Evolutionary conservation across 64 coral and sea anemone genomes (phyloP), one percentile per base, ranked within the genome.

Genomic region (Orbicella faveolata): DNA sequence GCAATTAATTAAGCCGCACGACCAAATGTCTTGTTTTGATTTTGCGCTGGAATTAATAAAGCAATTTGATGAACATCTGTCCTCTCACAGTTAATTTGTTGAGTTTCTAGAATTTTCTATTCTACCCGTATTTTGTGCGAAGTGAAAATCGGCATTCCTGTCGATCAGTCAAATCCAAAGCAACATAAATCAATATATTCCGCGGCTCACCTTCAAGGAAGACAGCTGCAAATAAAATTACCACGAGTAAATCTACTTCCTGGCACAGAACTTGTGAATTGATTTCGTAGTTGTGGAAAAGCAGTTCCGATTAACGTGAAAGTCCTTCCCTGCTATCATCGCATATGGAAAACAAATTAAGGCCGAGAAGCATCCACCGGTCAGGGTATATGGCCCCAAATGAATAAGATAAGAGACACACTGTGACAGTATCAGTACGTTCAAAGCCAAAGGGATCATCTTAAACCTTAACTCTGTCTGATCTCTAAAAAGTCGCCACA

Each of bases 391-490:
- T 52, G 82, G 4, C 39, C 52, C 26, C 35, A 36, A 72, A 51
- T 34, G 41, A 85, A 85, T 44, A 48, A 23, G 82, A 85, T 85
- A 72, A 73, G 39, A 30, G 75, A 53, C 33, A 3, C 30, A 30
- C 30, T 30, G 30, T 30, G 30, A 30, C 67, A n/a, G 67, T 66
- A 33, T 21, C 44, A 48, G 55, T 59, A 72, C n/a, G 52, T 52
- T 30, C 65, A 73, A 85, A 72, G 37, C 36, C 65, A 16, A 12
- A 25, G 15, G 41, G 65, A 85, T 72, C 64, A 44, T 25, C 36
- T 30, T 48, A 85, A 52, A 44, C 17, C n/a, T 44, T 72, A 85
- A 85, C 63, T 65, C 57, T 25, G 82, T 85, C 82, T 85, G 82
- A 85, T 54, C 82, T 85, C 37, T 52, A 26, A 52, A 67, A 53